These are phyloP conservation scores for Hormaphis cornu DNA, from an alignment of 1,140 invertebrate species.

Conservation along the genomic window DNA sequence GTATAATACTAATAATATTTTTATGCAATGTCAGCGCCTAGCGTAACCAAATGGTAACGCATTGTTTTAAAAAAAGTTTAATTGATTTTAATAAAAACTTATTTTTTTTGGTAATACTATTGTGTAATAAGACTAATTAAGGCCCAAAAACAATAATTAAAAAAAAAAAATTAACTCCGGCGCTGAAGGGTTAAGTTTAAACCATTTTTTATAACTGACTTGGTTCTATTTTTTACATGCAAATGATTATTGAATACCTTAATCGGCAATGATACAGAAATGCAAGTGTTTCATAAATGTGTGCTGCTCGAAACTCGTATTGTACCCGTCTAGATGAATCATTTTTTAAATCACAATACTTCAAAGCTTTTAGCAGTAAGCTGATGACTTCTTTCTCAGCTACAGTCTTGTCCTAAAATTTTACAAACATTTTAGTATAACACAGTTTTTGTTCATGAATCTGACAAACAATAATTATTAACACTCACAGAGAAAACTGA, in stretches of 20 bases:
- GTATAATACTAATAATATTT: too few species aligned
- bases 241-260: conserved; percentile 44
- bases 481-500: conserved; percentile 34
- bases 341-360: conserved; percentile 62
- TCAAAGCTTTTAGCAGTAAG: conserved; percentile 62
- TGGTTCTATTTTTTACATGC: too few species aligned
- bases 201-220: too few species aligned
- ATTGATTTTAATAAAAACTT: too few species aligned
- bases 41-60: too few species aligned
- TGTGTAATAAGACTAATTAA: too few species aligned
- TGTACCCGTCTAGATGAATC: conserved; percentile 58
- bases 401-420: conserved; percentile 43
- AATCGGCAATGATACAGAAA: conserved; percentile 68
- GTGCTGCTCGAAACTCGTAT: conserved; percentile 70
- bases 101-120: too few species aligned
- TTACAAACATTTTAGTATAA: neutral
- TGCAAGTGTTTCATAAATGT: conserved; percentile 64
- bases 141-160: too few species aligned
- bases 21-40: too few species aligned
- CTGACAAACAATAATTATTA: neutral
- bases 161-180: too few species aligned
- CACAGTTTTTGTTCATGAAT: neutral
- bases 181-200: too few species aligned
- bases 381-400: conserved; percentile 65
- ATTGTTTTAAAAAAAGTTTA: too few species aligned